Evolutionary conservation across 2,888 invertebrate genomes (phyloP), one percentile per base, ranked within the genome.

Genomic region (Geophilus truncorum): DNA sequence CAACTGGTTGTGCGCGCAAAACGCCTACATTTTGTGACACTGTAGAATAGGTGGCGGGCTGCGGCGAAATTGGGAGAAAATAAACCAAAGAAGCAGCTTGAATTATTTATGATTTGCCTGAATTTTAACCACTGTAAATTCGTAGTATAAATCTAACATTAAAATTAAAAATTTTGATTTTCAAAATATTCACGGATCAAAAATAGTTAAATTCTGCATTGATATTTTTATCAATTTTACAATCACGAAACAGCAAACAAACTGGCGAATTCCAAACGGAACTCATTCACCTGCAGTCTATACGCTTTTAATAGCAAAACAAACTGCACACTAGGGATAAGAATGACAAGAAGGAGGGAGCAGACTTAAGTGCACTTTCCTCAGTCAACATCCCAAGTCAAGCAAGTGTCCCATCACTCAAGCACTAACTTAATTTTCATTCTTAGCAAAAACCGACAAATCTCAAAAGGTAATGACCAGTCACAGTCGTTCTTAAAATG

Each of bases 261-360:
- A n/a, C 5, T 4, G 9, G n/a, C 12, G n/a, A 40, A 40, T 40
- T 3, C 40, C 2, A 3, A 12, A 40, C 40, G n/a, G n/a, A 40
- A 40, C 12, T 40, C 15, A 40, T 40, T 40, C 40, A 40, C 40
- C 40, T 40, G 12, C 40, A n/a, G n/a, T n/a, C n/a, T 1, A 21
- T 62, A 62, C 6, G 57, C 57, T 62, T 62, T 62, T 62, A 62
- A 62, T 62, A 62, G 57, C 57, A 62, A 62, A 62, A 62, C 57
- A 62, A 62, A 62, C 23, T 18, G 57, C 15, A 51, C 23, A 18
- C 57, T 23, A 62, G 15, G 57, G 57, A 62, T 62, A 62, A 12
- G 57, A 62, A 62, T 23, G 57, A 62, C 57, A 62, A 62, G 57
- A 7, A 62, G 36, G 36, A 36, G 57, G 57, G 57, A 21, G 57